Base-by-base conservation (phyloP, 2,113 vertebrate species). In the Irena cyanogastra region DNA sequence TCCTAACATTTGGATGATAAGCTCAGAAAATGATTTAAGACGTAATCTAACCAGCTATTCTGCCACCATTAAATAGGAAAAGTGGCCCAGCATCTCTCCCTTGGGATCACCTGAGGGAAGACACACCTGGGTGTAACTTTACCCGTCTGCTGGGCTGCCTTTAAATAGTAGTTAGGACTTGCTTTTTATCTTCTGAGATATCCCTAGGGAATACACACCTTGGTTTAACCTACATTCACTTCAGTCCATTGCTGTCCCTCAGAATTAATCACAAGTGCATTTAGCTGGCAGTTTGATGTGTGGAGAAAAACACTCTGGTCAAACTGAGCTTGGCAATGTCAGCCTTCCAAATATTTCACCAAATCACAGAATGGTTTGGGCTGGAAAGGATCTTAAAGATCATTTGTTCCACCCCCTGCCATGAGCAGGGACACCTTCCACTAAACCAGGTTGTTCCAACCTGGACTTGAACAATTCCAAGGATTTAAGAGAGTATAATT, bases 51-150 rank as follows among this genome's bases (percentile, higher is more conserved):
- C 93, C 95, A 97, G 95, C 95, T 84, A 83, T 90, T 96, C 95
- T 94, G 95, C 97, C 93, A 94, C 89, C 80, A 95, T 94, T 93
- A 95, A 95, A 65, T 95, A 97, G 95, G 97, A 97, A 96, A 95
- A 96, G 95, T 93, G 95, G 95, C 95, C 97, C 26, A 93, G 89
- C 93, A 96, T 96, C 94, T 93, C 94, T 96, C 89, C 94, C 94
- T 94, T 82, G 94, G 95, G 96, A 96, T 97, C 97, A 96, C 96
- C 96, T 5, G 72, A 91, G 96, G 96, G 96, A 90, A 97, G 95
- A 96, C 97, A 97, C 97, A 94, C 96, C 96, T 97, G 96, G 97
- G 97, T 96, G 97, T 96, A 97, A 95, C 96, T 97, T 90, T 96
- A 96, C 95, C 95, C 95, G 96, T 97, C 96, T 97, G 96, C 96